These are phyloP conservation scores for Strigops habroptila DNA, from an alignment of 2,113 vertebrate species.

Conservation along the genomic window DNA sequence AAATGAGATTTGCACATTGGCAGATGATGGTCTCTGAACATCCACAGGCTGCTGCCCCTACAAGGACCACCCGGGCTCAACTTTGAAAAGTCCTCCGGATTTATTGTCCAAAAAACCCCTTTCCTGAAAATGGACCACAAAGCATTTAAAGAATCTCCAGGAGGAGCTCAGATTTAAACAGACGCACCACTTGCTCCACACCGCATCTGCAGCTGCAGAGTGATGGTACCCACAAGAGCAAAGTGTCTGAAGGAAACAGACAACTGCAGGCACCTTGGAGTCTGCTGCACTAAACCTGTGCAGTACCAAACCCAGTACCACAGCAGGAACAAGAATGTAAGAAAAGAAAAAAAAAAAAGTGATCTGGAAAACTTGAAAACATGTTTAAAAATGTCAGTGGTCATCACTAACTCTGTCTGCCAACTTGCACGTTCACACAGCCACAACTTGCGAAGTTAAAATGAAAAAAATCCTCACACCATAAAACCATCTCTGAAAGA, in stretches of 20 bases:
- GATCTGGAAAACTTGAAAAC: neutral
- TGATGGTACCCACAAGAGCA: neutral
- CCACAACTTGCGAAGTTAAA: neutral
- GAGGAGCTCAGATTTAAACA: neutral
- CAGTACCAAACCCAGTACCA: neutral
- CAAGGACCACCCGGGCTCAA: neutral
- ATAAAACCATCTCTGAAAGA: neutral
- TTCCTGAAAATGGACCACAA: neutral
- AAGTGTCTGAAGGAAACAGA: neutral
- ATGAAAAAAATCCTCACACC: neutral
- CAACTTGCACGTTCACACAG: neutral
- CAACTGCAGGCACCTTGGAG: neutral
- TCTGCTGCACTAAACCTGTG: neutral
- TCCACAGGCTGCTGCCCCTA: neutral
- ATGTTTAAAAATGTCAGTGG: neutral
- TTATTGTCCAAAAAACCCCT: neutral
- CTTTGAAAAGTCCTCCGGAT: neutral
- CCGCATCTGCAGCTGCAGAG: fast-evolving
- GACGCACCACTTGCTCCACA: fast-evolving
- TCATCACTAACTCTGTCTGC: neutral
- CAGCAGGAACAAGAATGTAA: neutral
- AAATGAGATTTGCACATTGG: neutral
- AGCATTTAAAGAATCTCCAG: neutral
- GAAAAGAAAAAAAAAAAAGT: neutral
- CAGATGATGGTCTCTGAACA: neutral